phyloP scores from a whole-genome alignment of 2,888 invertebrate species.

The Fragum whitleyi region DNA sequence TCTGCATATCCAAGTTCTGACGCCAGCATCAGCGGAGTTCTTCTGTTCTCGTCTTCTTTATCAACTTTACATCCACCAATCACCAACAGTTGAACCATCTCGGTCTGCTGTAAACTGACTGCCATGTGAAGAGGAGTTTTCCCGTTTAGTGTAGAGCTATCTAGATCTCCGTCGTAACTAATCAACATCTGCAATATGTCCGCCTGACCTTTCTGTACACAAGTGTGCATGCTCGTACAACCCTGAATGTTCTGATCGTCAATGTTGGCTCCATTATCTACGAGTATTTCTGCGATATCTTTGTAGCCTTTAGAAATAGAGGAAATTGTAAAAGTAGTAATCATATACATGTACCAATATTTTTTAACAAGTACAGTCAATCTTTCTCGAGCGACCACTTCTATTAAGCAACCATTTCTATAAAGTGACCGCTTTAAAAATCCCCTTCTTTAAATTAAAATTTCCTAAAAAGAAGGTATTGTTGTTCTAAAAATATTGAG shows the following conservation, averaged over 20 bases:
- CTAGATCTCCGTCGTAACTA: conserved; percentile 70
- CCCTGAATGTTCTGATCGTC: conserved; percentile 79
- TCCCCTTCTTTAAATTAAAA: no score
- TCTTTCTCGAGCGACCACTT: no score
- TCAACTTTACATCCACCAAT: conserved; percentile 73
- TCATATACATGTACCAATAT: no score
- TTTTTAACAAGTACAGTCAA: no score
- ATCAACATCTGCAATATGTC: conserved; percentile 69
- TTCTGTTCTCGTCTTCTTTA: conserved; percentile 72
- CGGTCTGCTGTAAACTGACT: conserved; percentile 64
- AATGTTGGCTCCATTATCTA: conserved; percentile 76
- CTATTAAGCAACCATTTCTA: no score
- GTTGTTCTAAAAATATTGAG: no score
- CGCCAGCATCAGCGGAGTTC: conserved; percentile 77
- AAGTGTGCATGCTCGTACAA: conserved; percentile 78
- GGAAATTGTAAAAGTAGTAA: conserved; percentile 8
- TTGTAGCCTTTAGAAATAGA: conserved; percentile 54
- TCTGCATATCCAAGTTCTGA: conserved; percentile 73
- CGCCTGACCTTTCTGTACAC: conserved; percentile 73
- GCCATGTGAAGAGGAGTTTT: conserved; percentile 78
- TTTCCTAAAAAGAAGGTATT: no score
- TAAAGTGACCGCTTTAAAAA: no score
- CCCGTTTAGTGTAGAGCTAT: conserved; percentile 72
- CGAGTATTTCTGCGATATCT: conserved; percentile 75
- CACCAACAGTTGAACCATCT: conserved; percentile 72